These are phyloP conservation scores for Coremacera marginata DNA, from an alignment of 2,888 invertebrate species.

Conservation along the genomic window DNA sequence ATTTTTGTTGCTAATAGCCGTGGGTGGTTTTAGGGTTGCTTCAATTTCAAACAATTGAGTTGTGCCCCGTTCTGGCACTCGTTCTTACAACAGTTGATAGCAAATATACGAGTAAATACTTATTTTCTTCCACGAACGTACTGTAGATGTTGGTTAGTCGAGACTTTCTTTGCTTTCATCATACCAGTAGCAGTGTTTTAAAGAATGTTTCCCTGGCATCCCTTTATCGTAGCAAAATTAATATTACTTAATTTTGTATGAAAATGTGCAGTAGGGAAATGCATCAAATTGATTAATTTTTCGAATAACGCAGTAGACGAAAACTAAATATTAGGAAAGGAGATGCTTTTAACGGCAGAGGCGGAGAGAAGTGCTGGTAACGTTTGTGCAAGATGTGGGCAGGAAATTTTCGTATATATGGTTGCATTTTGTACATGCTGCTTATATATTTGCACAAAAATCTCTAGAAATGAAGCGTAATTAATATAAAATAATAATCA, in stretches of 20 bases:
- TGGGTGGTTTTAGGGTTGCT: slow-evolving; percentile 10
- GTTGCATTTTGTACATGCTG: neutral
- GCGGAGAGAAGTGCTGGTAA: neutral
- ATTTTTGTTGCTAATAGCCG: neutral
- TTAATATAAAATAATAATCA: too few relatives aligned
- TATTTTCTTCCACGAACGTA: too few relatives aligned
- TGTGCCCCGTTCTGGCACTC: neutral
- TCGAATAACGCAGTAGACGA: neutral
- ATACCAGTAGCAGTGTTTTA: neutral
- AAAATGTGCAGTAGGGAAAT: slow-evolving; percentile 13
- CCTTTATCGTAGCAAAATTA: neutral
- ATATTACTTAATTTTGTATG: slow-evolving; percentile 14
- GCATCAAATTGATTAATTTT: slow-evolving; percentile 28
- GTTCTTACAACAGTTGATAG: neutral
- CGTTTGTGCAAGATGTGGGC: neutral
- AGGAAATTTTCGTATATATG: neutral
- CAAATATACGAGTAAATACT: too few relatives aligned
- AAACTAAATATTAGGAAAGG: neutral
- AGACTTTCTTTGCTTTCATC: too few relatives aligned
- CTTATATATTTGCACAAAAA: too few relatives aligned
- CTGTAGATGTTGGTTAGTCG: too few relatives aligned
- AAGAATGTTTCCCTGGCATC: neutral
- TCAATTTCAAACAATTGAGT: neutral
- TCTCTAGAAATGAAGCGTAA: too few relatives aligned
- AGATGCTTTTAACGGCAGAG: neutral